These are phyloP conservation scores for Anthonomus grandis DNA, from an alignment of 1,140 invertebrate genomes.

Conservation along the genomic window DNA sequence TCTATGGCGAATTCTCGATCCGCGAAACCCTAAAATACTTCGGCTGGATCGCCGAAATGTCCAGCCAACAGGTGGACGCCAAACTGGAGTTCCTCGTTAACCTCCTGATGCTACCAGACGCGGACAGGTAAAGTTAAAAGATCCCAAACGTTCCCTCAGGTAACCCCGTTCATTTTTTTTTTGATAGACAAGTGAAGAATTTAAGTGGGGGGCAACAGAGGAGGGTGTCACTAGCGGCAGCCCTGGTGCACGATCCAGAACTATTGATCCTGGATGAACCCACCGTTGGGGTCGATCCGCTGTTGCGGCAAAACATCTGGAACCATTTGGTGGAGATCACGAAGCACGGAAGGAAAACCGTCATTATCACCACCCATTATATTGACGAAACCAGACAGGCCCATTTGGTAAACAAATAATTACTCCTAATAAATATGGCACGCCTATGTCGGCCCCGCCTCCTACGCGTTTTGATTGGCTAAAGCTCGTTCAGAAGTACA, in stretches of 20 bases:
- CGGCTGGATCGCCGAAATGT: conserved; percentile 83
- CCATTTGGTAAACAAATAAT: conserved; percentile 66
- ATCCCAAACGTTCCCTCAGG: background rate
- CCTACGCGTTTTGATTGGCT: no score
- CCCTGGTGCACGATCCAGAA: conserved; percentile 84
- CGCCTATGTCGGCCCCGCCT: no score
- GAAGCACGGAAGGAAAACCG: conserved; percentile 80
- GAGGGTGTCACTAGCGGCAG: conserved; percentile 82
- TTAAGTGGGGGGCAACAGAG: conserved; percentile 89
- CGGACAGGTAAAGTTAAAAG: conserved; percentile 46
- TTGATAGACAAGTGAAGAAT: conserved; percentile 67
- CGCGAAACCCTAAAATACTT: conserved; percentile 89
- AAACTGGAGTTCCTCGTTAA: conserved; percentile 79
- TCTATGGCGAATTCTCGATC: conserved; percentile 90
- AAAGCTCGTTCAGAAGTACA: no score
- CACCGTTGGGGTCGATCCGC: conserved; percentile 92
- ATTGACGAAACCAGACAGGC: conserved; percentile 96
- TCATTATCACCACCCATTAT: conserved; percentile 97
- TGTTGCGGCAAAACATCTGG: conserved; percentile 92
- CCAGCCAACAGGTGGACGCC: conserved; percentile 65
- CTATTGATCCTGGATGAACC: conserved; percentile 91
- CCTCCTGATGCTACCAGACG: conserved; percentile 68
- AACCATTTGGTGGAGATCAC: conserved; percentile 88
- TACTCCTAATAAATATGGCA: no score
- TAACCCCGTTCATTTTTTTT: no score